Evolutionary conservation across 2,888 invertebrate genomes (phyloP), one percentile per base, ranked within the genome.

Genomic region (Gerosis bhagava): DNA sequence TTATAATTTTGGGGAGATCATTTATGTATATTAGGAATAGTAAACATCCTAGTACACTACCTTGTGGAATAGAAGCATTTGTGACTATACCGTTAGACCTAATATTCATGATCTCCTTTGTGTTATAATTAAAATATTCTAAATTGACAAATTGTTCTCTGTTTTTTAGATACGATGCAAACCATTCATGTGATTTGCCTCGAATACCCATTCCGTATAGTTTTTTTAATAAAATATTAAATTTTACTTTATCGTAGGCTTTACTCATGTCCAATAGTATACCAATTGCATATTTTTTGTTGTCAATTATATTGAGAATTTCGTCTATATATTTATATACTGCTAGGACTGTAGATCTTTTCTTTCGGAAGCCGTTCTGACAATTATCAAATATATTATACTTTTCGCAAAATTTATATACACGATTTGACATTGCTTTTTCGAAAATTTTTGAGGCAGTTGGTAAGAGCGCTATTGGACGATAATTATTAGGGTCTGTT

Each of bases 321-420:
- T 31, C 16, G 8, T 32, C 6, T 44, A 36, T 48, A 17, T 37
- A 37, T 37, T 37, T 37, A 15, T 11, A 52, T 10, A 50, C 26
- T 2, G 54, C 52, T 25, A 47, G 22, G 3, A 24, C 29, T 4
- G 53, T 53, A 2, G 50, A 52, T 19, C 19, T 19, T 5, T 19
- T 35, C 41, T 49, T 49, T n/a, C 51, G 21, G 34, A 55, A 49
- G 1, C 52, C 47, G 29, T 55, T 39, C 49, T 53, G 54, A 11
- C 28, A 41, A 5, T 51, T 44, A 16, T 50, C 13, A 15, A 56
- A 37, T 1, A 56, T 34, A 1, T 52, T 45, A 19, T 31, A 50
- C 37, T 53, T 54, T 44, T 51, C 53, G 16, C 45, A 54, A 11
- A 41, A 53, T 0, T 45, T 46, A 16, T 49, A 45, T 0, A 57